A percentile compares a stretch with the other conserved stretches of the same genome.
These are phyloP conservation scores for Anguilla japonica DNA, from an alignment of 2,113 vertebrate species.

Conservation along the genomic window DNA sequence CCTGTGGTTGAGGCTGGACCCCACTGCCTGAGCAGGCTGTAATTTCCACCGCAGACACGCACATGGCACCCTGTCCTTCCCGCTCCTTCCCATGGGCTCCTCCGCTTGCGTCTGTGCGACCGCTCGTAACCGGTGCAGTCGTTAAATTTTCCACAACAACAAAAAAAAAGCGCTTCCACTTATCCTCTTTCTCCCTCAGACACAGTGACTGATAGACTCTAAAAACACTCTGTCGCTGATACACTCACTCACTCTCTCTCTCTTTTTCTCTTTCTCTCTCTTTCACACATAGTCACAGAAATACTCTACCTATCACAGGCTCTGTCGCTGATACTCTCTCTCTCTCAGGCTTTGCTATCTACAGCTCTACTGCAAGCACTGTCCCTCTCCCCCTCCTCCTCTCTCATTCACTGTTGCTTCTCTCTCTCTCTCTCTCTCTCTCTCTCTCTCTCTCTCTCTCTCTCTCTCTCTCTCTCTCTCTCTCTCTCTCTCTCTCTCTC, in stretches of 20 bases:
- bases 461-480: constrained; percentile 40
- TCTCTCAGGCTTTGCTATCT: constrained; percentile 40
- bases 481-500: constrained; percentile 47
- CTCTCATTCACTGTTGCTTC: constrained; percentile 13
- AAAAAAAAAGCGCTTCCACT: constrained; percentile 38
- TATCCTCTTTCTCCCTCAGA: constrained; percentile 34
- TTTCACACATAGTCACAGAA: constrained; percentile 19
- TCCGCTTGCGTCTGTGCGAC: constrained; percentile 35
- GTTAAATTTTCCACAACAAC: constrained; percentile 42
- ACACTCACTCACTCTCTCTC: too few species aligned
- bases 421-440: constrained; percentile 46
- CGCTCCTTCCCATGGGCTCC: constrained; percentile 42
- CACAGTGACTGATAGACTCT: background rate
- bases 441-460: constrained; percentile 56
- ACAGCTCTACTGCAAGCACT: constrained; percentile 61
- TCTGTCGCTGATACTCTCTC: constrained; percentile 21
- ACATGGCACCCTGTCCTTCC: constrained; percentile 54
- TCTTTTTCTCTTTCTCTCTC: background rate
- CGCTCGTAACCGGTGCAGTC: constrained; percentile 26
- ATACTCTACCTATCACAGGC: constrained; percentile 47
- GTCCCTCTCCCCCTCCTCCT: constrained; percentile 40
- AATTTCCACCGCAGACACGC: constrained; percentile 44
- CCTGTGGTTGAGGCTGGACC: background rate
- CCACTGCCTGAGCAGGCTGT: background rate
- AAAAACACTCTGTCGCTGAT: too few species aligned